Percentiles rank a stretch among this genome's conserved stretches.
Evolutionary conservation across 2,888 invertebrate species (phyloP).

Genomic region (Pseudococcus longispinus): DNA sequence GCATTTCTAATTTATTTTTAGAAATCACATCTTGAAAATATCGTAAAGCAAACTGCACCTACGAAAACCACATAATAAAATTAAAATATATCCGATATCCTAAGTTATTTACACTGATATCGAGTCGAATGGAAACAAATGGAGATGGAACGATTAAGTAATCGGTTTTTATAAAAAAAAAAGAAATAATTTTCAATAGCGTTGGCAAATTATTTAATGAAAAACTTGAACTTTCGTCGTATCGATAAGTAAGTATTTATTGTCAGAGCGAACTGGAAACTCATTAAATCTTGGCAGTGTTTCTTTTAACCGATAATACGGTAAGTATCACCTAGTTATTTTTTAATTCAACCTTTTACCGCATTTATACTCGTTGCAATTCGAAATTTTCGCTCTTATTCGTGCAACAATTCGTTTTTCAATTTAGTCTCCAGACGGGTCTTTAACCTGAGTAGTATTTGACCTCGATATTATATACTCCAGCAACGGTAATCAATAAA

Average conservation of each 20-base stretch:
- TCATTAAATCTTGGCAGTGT: not conserved
- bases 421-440: conserved; percentile 39
- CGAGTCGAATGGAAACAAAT: not conserved
- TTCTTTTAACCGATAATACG: not conserved
- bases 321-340: not conserved
- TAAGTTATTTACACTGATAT: not conserved
- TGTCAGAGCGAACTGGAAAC: not conserved
- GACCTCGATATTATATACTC: conserved; percentile 49
- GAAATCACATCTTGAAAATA: conserved; percentile 93
- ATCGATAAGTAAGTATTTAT: not conserved
- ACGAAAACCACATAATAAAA: conserved; percentile 58
- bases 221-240: not conserved
- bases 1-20: conserved; percentile 89
- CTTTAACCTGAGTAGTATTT: conserved; percentile 51
- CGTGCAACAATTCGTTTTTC: conserved; percentile 11
- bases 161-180: no score
- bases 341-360: not conserved
- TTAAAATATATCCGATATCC: conserved; percentile 5
- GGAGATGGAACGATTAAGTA: not conserved
- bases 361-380: not conserved
- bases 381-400: not conserved
- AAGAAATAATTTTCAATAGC: not conserved
- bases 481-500: conserved; percentile 36
- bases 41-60: conserved; percentile 78
- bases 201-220: not conserved